Evolutionary conservation across 2,888 invertebrate genomes (phyloP), one percentile per base, ranked within the genome.

Genomic region (Platypus cylindrus): DNA sequence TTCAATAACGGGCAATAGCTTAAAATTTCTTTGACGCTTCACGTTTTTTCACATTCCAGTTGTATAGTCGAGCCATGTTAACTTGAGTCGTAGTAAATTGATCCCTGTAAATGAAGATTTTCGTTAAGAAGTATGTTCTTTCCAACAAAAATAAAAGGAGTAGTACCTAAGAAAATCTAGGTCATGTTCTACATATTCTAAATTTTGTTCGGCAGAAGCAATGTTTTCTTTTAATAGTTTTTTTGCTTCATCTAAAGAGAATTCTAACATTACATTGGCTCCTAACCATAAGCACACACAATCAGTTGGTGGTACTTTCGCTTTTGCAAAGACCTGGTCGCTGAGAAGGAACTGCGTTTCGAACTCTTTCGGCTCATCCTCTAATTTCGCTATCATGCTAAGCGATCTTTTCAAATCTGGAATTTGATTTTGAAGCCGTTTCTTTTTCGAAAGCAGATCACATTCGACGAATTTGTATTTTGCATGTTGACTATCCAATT

Each of bases 11-110:
- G n/a, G n/a, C n/a, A n/a, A n/a, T n/a, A n/a, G n/a, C n/a, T n/a
- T n/a, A n/a, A n/a, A n/a, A n/a, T n/a, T n/a, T n/a, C n/a, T 49
- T 48, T 9, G 42, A 35, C 13, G 48, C 47, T 30, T 48, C 48
- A 45, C 89, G 75, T 55, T 79, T 75, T 61, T 93, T 94, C 3
- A 97, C 91, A 65, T 94, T 89, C 94, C 94, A 95, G 63, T 97
- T 97, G 61, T 87, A 94, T 15, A 97, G 90, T 57, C 97, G 71
- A 17, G 97, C 95, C 90, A 97, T 94, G 61, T 95, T 97, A 15
- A 97, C 97, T 75, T 98, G 97, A 28, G 91, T 89, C 13, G 94
- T 97, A 11, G 97, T 98, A 55, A 89, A 84, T 64, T 97, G 97
- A 68, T 97, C 95, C 55, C 94, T 82, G 59, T 49, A 70, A 67